Conservation (phyloP, 2,888 invertebrate genomes). For the Plemyria rubiginata region DNA sequence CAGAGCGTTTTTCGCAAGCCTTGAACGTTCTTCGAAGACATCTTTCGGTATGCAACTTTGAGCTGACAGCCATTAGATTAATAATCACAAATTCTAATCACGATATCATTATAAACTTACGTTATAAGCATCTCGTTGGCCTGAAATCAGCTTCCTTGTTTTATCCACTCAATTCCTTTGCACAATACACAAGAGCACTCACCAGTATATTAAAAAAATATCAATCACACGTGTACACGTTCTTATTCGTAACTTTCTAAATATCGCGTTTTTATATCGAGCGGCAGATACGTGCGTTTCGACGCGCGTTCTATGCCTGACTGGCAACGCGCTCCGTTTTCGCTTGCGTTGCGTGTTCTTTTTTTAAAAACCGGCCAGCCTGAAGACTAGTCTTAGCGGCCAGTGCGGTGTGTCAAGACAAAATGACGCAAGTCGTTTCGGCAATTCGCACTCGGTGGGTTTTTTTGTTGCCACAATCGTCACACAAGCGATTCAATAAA, state of each 20-base stretch:
- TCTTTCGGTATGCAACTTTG: slow-evolving; percentile 30
- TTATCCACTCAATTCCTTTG: slow-evolving; percentile 69
- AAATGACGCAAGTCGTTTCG: slow-evolving; percentile 79
- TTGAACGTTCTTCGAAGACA: slow-evolving; percentile 24
- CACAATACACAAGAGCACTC: slow-evolving; percentile 69
- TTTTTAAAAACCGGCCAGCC: slow-evolving; percentile 56
- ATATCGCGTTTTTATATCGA: slow-evolving; percentile 60
- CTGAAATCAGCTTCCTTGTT: slow-evolving; percentile 66
- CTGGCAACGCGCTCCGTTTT: slow-evolving; percentile 52
- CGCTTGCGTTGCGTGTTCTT: slow-evolving; percentile 53
- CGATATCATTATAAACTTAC: slow-evolving; percentile 62
- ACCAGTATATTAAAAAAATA: slow-evolving; percentile 46
- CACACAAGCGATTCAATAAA: slow-evolving; percentile 38
- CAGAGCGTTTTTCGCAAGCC: slow-evolving; percentile 28
- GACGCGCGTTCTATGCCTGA: slow-evolving; percentile 63
- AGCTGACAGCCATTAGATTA: slow-evolving; percentile 39
- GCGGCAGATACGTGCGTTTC: slow-evolving; percentile 55
- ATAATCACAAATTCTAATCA: slow-evolving; percentile 57
- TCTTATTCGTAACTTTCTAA: slow-evolving; percentile 69
- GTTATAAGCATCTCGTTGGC: slow-evolving; percentile 76
- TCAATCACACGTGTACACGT: slow-evolving; percentile 56
- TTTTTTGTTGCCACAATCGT: slow-evolving; percentile 67
- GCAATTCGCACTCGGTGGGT: slow-evolving; percentile 60
- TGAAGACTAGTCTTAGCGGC: slow-evolving; percentile 50
- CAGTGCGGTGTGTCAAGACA: slow-evolving; percentile 67